Percentiles rank a stretch among this genome's conserved stretches.
phyloP scores from a whole-genome alignment of 2,888 invertebrate species.

The Eudemis profundana region DNA sequence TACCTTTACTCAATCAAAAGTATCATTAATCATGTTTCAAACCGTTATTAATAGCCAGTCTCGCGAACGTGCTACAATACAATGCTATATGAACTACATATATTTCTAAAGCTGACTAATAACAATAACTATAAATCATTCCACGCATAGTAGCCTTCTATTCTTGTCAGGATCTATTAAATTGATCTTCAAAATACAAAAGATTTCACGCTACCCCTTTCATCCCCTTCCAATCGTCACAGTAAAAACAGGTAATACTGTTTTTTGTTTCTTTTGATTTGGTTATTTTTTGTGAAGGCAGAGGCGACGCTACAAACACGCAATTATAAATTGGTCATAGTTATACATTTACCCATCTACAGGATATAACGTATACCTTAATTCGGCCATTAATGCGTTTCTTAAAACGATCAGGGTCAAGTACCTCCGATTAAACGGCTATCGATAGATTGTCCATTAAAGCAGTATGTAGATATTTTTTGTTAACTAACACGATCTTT shows the following conservation, averaged over 20 bases:
- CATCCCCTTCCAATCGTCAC: constrained; percentile 55
- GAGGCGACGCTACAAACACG: constrained; percentile 3
- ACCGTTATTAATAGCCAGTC: constrained; percentile 36
- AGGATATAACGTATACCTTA: neutral
- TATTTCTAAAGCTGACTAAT: constrained; percentile 31
- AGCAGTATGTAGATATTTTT: constrained; percentile 40
- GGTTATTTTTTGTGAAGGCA: constrained; percentile 12
- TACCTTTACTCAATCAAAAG: constrained; percentile 39
- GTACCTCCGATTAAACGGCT: constrained; percentile 37
- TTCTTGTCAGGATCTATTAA: constrained; percentile 38
- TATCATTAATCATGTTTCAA: constrained; percentile 37
- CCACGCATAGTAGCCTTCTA: constrained; percentile 30
- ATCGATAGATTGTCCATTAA: constrained; percentile 43
- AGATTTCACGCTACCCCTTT: constrained; percentile 66
- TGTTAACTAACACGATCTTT: constrained; percentile 43
- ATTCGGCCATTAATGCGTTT: constrained; percentile 18
- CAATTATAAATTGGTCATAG: constrained; percentile 29
- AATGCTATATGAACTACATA: constrained; percentile 30
- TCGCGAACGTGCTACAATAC: constrained; percentile 41
- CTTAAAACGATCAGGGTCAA: constrained; percentile 40
- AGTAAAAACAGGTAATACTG: constrained; percentile 5
- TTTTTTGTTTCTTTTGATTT: constrained; percentile 4
- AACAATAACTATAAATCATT: constrained; percentile 42
- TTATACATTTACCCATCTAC: constrained; percentile 14
- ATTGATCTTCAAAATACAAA: constrained; percentile 36